Evolutionary conservation across 2,888 invertebrate genomes (phyloP).

Genomic region (Trilocha varians): DNA sequence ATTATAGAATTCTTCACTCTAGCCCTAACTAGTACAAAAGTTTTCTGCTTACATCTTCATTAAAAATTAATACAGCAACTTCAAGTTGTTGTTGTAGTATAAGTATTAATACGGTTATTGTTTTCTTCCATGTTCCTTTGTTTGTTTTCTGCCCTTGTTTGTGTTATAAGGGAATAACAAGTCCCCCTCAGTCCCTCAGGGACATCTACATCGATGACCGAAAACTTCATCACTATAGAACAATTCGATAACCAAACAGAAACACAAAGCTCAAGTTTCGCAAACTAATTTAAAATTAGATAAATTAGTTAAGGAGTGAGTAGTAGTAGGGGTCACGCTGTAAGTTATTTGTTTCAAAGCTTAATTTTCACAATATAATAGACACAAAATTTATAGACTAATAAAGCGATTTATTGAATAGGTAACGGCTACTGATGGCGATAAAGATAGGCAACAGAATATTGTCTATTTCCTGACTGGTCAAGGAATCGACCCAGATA

Average conservation of each 20-base stretch:
- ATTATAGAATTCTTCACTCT: too few species aligned
- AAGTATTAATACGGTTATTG: too few species aligned
- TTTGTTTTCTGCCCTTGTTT: constrained; percentile 21
- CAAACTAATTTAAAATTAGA: constrained; percentile 6
- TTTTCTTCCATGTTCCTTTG: constrained; percentile 15
- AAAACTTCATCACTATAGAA: constrained; percentile 17
- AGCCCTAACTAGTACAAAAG: too few species aligned
- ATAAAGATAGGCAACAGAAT: constrained; percentile 94
- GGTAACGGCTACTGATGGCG: constrained; percentile 97
- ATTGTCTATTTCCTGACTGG: constrained; percentile 97
- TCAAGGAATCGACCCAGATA: constrained; percentile 95
- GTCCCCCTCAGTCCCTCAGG: constrained; percentile 11
- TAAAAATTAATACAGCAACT: too few species aligned
- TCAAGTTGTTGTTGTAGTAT: too few species aligned
- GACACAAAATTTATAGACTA: neutral
- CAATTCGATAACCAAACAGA: constrained; percentile 26
- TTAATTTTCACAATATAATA: neutral
- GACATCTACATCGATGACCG: constrained; percentile 16
- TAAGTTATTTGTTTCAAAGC: neutral
- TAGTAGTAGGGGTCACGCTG: too few species aligned
- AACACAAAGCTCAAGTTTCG: constrained; percentile 30
- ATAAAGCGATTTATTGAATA: constrained; percentile 40
- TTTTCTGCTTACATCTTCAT: too few species aligned
- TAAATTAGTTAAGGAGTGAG: neutral
- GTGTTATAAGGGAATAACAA: constrained; percentile 18